A percentile compares a stretch with the other conserved stretches of the same genome.
Conservation (phyloP, 2,113 vertebrate genomes). For the Puntigrus tetrazona region DNA sequence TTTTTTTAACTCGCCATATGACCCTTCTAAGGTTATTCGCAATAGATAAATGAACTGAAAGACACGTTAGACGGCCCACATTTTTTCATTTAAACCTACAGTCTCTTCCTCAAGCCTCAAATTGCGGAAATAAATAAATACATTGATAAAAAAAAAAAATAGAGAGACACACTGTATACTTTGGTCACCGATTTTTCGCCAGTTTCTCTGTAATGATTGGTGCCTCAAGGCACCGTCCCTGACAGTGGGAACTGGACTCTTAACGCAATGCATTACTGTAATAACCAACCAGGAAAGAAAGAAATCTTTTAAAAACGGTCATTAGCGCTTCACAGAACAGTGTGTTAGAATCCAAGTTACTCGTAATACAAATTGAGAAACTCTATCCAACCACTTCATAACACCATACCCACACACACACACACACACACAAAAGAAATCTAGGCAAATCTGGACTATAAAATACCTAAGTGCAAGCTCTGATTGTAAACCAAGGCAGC, state of each 20-base stretch:
- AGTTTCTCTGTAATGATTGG: slow-evolving; percentile 25
- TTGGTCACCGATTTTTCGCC: slow-evolving; percentile 34
- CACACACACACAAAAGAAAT: not conserved
- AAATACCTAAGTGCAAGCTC: not conserved
- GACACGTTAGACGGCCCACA: not conserved
- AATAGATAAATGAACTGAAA: slow-evolving; percentile 35
- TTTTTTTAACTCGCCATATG: slow-evolving; percentile 17
- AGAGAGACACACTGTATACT: slow-evolving; percentile 27
- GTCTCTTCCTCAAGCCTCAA: slow-evolving; percentile 35
- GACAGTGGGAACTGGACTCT: slow-evolving; percentile 43
- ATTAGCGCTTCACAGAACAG: slow-evolving; percentile 38
- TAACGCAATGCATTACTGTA: slow-evolving; percentile 46
- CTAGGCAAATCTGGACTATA: not conserved
- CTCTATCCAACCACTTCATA: too few species aligned
- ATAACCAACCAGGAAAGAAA: slow-evolving; percentile 50
- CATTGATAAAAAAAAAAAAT: not conserved
- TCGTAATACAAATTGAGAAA: not conserved
- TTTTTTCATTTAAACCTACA: not conserved
- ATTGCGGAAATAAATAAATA: not conserved
- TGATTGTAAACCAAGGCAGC: not conserved
- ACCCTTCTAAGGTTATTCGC: not conserved
- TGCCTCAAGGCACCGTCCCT: slow-evolving; percentile 40
- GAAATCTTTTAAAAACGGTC: slow-evolving; percentile 28
- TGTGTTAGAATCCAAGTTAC: not conserved
- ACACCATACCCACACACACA: not conserved